Conservation (phyloP, 2,797 vertebrate genomes). For the Pseudotriccus pelzelni region DNA sequence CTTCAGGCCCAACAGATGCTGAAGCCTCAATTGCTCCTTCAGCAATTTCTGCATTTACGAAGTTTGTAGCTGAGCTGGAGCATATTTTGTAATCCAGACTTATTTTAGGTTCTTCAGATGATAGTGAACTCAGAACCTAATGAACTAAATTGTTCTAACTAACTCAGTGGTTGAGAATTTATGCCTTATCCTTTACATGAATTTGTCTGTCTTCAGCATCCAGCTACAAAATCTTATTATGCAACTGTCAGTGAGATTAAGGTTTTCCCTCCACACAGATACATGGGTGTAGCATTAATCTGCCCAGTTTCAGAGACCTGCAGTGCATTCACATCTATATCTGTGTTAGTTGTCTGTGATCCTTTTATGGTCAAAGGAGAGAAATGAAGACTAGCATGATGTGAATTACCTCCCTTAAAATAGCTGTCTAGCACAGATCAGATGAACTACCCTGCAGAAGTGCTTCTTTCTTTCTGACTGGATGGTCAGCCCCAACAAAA, state of each 20-base stretch:
- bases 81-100: background rate
- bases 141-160: background rate
- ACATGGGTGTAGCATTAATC: background rate
- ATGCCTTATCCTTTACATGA: background rate
- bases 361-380: background rate
- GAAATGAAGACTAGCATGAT: background rate
- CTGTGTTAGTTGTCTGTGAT: background rate
- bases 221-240: conserved; percentile 24
- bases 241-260: conserved; percentile 23
- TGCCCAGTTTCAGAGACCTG: background rate
- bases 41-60: background rate
- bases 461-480: background rate
- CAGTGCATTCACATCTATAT: background rate
- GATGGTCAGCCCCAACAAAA: background rate
- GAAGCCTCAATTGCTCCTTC: background rate
- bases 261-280: background rate
- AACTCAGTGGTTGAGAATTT: background rate
- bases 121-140: background rate
- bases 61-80: background rate
- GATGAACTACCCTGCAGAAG: background rate
- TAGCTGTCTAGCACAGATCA: background rate
- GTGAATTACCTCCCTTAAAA: background rate
- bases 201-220: background rate
- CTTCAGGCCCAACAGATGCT: background rate
- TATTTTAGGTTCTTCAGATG: background rate